phyloP scores from a whole-genome alignment of 2,888 invertebrate species.

The Bombylius major region DNA sequence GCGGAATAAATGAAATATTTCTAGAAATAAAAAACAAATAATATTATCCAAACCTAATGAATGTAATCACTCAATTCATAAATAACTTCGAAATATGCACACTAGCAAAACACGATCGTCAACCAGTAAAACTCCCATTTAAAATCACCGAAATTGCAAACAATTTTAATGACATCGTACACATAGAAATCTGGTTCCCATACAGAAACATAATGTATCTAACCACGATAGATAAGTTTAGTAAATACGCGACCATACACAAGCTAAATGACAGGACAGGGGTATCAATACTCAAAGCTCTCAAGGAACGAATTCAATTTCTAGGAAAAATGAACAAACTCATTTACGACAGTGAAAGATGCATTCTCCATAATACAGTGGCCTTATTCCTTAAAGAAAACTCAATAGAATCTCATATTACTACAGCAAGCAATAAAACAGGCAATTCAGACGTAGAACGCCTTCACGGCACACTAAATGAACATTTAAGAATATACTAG shows the following conservation, averaged over 20 bases:
- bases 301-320: constrained; percentile 4
- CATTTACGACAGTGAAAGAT: constrained; percentile 3
- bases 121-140: constrained; percentile 12
- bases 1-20: constrained; percentile 1
- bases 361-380: constrained; percentile 1
- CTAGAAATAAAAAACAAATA: constrained; percentile 1
- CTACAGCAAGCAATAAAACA: constrained; percentile 6
- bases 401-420: constrained; percentile 2
- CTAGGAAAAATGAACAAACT: constrained; percentile 9
- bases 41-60: constrained; percentile 12
- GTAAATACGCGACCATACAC: constrained; percentile 4
- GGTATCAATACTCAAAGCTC: constrained; percentile 2
- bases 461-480: constrained; percentile 8
- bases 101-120: constrained; percentile 15
- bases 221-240: constrained; percentile 6
- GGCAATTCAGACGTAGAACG: constrained; percentile 9
- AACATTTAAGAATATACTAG: constrained; percentile 8
- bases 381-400: constrained; percentile 4
- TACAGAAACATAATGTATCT: constrained; percentile 2
- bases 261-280: constrained; percentile 2
- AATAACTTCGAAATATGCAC: constrained; percentile 14
- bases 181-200: constrained; percentile 9
- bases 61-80: constrained; percentile 8
- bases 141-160: constrained; percentile 13
- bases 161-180: constrained; percentile 16